These are phyloP conservation scores for Habrosyne pyritoides DNA, from an alignment of 2,888 invertebrate genomes.

Conservation along the genomic window DNA sequence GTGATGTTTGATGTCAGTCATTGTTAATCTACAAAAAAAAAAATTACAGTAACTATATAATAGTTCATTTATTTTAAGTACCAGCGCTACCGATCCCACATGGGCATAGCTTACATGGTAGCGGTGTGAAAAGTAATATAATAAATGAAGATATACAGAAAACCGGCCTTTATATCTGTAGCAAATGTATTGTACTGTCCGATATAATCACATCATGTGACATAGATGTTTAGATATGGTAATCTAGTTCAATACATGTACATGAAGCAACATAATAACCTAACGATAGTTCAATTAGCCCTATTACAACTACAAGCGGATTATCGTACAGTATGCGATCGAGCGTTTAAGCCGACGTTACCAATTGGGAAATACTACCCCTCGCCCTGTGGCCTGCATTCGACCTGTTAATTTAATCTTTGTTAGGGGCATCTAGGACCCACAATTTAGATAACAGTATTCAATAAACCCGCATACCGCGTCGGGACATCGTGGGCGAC, in stretches of 20 bases:
- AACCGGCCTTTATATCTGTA: background rate
- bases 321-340: constrained; percentile 60
- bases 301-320: constrained; percentile 67
- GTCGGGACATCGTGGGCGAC: constrained; percentile 50
- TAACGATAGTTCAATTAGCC: constrained; percentile 70
- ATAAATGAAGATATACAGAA: background rate
- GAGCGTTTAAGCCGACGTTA: constrained; percentile 59
- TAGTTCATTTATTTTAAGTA: background rate
- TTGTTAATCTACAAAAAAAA: background rate
- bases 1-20: background rate
- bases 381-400: constrained; percentile 52
- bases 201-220: background rate
- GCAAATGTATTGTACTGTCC: background rate
- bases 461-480: constrained; percentile 71
- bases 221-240: background rate
- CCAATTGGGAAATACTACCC: constrained; percentile 62
- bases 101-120: background rate
- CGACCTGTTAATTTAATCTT: constrained; percentile 78
- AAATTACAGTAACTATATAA: background rate
- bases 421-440: constrained; percentile 69
- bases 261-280: constrained; percentile 46
- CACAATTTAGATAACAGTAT: constrained; percentile 77
- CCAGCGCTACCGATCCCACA: background rate
- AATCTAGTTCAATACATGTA: constrained; percentile 30
- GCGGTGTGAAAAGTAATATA: background rate